Conservation (phyloP, 2,888 invertebrate genomes). For the Tetropium fuscum region DNA sequence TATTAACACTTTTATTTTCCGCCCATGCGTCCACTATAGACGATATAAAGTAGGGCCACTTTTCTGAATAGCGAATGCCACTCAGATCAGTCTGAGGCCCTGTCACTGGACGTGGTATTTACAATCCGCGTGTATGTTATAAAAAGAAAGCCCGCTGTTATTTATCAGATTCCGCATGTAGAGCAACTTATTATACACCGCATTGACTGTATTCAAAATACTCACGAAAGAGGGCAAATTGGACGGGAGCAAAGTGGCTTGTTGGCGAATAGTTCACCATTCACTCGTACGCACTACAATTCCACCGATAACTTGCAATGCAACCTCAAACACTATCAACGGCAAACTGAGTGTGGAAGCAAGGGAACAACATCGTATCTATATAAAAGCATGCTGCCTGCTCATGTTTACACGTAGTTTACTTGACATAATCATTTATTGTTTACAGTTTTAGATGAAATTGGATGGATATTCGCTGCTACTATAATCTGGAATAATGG, state of each 20-base stretch:
- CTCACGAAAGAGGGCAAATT: conserved; percentile 12
- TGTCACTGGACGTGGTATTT: background rate
- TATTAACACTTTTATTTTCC: too few relatives aligned
- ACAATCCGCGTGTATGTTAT: conserved; percentile 3
- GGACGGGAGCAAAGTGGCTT: conserved; percentile 4
- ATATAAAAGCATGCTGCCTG: conserved; percentile 26
- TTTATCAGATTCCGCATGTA: background rate
- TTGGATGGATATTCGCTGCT: too few relatives aligned
- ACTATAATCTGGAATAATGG: too few relatives aligned
- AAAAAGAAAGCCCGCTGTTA: background rate
- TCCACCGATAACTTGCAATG: conserved; percentile 6
- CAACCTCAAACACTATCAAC: conserved; percentile 24
- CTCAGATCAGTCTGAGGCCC: background rate
- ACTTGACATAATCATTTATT: conserved; percentile 23
- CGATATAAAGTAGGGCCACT: too few relatives aligned
- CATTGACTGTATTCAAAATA: conserved; percentile 7
- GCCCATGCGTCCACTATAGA: too few relatives aligned
- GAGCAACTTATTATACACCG: conserved; percentile 6
- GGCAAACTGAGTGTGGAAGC: conserved; percentile 20
- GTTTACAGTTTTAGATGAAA: conserved; percentile 27
- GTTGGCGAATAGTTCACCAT: background rate
- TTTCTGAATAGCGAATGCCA: too few relatives aligned
- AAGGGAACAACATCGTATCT: conserved; percentile 17
- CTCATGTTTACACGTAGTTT: conserved; percentile 23
- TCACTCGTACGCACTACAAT: conserved; percentile 15